Percentiles rank a stretch among this genome's conserved stretches.
Conservation (phyloP, 2,888 invertebrate genomes). For the Aricia artaxerxes region DNA sequence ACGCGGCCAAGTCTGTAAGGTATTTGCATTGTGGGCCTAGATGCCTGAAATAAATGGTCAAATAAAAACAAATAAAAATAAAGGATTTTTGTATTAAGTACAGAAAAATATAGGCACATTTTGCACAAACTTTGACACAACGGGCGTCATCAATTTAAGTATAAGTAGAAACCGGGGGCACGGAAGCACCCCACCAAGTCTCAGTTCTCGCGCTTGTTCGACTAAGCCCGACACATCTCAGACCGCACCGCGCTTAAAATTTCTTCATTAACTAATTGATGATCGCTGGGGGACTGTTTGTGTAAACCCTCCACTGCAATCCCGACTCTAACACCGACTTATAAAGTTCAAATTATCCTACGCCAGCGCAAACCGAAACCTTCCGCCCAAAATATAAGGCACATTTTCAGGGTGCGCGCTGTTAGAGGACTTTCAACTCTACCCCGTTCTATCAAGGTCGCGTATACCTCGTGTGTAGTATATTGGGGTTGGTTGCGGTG, state of each 20-base stretch:
- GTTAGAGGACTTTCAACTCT: slow-evolving; percentile 68
- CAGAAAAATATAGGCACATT: too few relatives aligned
- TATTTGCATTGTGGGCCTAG: too few relatives aligned
- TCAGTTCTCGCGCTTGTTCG: background rate
- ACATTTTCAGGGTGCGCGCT: slow-evolving; percentile 60
- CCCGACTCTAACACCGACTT: background rate
- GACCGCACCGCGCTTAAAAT: slow-evolving; percentile 66
- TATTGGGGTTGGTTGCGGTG: slow-evolving; percentile 61
- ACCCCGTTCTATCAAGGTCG: slow-evolving; percentile 54
- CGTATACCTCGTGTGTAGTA: slow-evolving; percentile 59
- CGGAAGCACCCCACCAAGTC: background rate
- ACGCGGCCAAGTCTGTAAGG: too few relatives aligned
- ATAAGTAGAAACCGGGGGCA: background rate
- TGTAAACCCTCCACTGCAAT: slow-evolving; percentile 26
- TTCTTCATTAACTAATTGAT: slow-evolving; percentile 80
- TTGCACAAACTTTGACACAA: too few relatives aligned
- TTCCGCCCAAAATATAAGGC: slow-evolving; percentile 76
- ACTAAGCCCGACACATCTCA: background rate
- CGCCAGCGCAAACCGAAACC: slow-evolving; percentile 44
- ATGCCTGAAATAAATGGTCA: too few relatives aligned
- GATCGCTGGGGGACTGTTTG: slow-evolving; percentile 52
- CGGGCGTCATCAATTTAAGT: background rate
- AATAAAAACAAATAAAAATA: too few relatives aligned
- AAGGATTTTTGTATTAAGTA: too few relatives aligned
- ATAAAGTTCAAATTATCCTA: slow-evolving; percentile 53